Evolutionary conservation across 1,140 invertebrate genomes (phyloP).

Genomic region (Muscidifurax raptorellus): DNA sequence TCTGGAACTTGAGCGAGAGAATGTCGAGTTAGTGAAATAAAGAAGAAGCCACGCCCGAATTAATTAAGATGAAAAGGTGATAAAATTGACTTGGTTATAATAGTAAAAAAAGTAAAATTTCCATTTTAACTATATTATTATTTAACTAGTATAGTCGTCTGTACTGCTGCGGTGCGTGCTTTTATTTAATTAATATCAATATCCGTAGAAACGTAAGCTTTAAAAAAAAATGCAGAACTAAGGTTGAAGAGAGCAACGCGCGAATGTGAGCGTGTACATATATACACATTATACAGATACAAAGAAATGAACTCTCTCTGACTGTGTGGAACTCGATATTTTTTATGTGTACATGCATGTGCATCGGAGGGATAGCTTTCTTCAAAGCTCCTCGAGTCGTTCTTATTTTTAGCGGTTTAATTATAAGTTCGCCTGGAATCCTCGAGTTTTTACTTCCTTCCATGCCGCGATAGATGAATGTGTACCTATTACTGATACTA

Average conservation of each 20-base stretch:
- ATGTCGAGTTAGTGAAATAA: neutral
- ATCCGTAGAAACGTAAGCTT: slow-evolving; percentile 41
- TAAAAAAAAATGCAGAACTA: neutral
- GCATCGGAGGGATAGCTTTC: neutral
- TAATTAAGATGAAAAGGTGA: slow-evolving; percentile 25
- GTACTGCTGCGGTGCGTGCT: neutral
- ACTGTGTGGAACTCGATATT: slow-evolving; percentile 33
- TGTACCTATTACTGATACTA: slow-evolving; percentile 11
- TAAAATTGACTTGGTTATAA: slow-evolving; percentile 7
- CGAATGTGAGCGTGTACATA: neutral
- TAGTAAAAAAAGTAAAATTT: slow-evolving; percentile 16
- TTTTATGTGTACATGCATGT: slow-evolving; percentile 9
- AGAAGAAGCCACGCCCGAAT: neutral
- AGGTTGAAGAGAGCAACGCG: neutral
- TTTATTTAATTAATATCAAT: slow-evolving; percentile 38
- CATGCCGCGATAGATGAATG: neutral
- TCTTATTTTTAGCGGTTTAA: slow-evolving; percentile 16
- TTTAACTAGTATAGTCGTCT: neutral
- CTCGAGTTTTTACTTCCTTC: slow-evolving; percentile 3
- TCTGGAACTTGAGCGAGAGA: neutral
- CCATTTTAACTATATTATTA: slow-evolving; percentile 12
- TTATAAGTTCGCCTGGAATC: neutral
- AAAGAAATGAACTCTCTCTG: neutral
- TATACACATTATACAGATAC: neutral
- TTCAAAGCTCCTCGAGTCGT: neutral